These are phyloP conservation scores for Copidosoma floridanum DNA, from an alignment of 1,140 invertebrate genomes.

Conservation along the genomic window DNA sequence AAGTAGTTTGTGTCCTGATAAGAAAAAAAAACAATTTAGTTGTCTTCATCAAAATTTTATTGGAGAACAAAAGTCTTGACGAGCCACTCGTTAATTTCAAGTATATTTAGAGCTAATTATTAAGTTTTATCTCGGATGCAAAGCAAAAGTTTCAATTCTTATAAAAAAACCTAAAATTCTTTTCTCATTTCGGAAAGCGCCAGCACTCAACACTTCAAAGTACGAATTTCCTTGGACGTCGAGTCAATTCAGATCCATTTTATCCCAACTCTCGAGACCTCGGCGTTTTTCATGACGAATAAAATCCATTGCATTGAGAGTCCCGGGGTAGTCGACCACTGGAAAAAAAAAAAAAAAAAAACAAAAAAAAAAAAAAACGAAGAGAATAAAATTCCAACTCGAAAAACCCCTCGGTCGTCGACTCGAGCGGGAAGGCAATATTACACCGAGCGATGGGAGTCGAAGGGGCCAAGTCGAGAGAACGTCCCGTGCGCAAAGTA, in stretches of 20 bases:
- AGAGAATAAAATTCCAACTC: background rate
- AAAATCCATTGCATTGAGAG: slow-evolving; percentile 11
- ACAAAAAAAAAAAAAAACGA: background rate
- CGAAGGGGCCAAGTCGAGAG: background rate
- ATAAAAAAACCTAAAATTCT: no score
- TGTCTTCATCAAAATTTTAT: no score
- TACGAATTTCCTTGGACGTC: background rate
- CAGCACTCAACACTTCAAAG: background rate
- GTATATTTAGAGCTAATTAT: no score
- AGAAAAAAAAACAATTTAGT: no score
- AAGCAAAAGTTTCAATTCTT: no score
- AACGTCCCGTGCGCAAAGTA: background rate
- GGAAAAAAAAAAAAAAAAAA: background rate
- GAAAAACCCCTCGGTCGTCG: slow-evolving; percentile 12
- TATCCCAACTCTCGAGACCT: background rate
- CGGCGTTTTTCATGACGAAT: slow-evolving; percentile 4
- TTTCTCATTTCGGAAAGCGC: no score
- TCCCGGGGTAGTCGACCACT: no score
- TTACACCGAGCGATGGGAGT: background rate
- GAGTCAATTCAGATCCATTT: background rate
- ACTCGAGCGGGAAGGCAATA: slow-evolving; percentile 3
- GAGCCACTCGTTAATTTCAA: no score
- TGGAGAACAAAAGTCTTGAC: no score
- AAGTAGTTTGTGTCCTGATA: no score
- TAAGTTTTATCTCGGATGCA: no score